Evolutionary conservation across 2,888 invertebrate genomes (phyloP), one percentile per base, ranked within the genome.

Genomic region (Cephonodes hylas): DNA sequence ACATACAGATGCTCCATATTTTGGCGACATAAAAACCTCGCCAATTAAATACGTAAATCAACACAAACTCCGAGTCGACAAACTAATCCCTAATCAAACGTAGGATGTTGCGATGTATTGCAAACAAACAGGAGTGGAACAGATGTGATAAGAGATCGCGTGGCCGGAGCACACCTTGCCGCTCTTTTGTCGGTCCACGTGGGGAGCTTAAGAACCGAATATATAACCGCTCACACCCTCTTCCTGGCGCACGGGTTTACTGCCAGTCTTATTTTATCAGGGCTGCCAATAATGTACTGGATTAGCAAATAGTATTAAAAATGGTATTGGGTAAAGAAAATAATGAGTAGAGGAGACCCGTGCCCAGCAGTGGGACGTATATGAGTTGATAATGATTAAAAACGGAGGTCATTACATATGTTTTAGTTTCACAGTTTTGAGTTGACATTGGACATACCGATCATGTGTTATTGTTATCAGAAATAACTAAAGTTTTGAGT

Each of bases 161-260:
- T 75, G 82, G 79, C 80, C 75, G 75, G 71, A 71, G 80, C 83
- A 89, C 91, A 91, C 91, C 91, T 91, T 91, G 92, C 86, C 84
- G 73, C 89, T 89, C 88, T 85, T 88, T 87, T 84, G 87, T 87
- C 80, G 83, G 89, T 89, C 90, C 82, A 83, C 84, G 81, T 81
- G 85, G 86, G 87, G 86, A 87, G 88, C 85, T 83, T 86, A 80
- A 79, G 83, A 20, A 89, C 91, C 91, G 90, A 91, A 91, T 91
- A 91, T 91, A 92, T 88, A 88, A 86, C 86, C 85, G 88, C 88
- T 84, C 84, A 89, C 90, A 89, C 92, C 91, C 91, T 91, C 91
- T 90, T 91, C 91, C 92, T 91, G 90, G 88, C 88, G 88, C 90
- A 91, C 88, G 88, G 79, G 75, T 46, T 23, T 46, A 46, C 46